Percentiles rank a stretch among this genome's conserved stretches.
Conservation (phyloP, 37 sponge, comb jelly and placozoan species). For the Oopsacas minuta region DNA sequence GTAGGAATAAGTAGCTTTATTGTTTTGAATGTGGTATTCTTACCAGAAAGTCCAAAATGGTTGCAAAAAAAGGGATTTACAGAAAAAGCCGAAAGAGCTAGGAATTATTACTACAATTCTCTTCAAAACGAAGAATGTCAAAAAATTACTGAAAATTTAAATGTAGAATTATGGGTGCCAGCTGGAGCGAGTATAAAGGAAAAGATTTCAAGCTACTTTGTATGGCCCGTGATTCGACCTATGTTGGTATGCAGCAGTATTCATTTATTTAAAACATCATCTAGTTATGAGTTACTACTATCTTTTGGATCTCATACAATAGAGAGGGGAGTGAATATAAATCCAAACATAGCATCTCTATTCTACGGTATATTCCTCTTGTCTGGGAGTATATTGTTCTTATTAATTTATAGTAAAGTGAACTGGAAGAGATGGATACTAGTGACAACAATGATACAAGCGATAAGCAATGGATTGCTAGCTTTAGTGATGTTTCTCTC, state of each 20-base stretch:
- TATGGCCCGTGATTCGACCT: background rate
- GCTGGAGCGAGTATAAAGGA: background rate
- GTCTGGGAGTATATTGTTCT: background rate
- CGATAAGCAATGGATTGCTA: background rate
- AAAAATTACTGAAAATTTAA: background rate
- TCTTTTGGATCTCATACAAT: background rate
- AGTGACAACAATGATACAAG: background rate
- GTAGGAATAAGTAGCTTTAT: background rate
- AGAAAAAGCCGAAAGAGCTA: background rate
- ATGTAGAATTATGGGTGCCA: too few species aligned
- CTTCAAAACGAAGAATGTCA: background rate
- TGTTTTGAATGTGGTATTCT: background rate
- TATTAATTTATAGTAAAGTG: background rate
- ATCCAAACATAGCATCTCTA: background rate
- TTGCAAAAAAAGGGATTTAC: background rate
- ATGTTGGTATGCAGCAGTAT: background rate
- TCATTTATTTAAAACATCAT: background rate
- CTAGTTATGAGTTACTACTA: background rate
- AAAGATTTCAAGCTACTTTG: background rate
- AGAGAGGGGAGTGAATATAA: background rate
- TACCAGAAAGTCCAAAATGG: background rate
- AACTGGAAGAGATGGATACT: background rate
- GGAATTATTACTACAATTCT: background rate
- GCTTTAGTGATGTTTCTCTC: background rate
- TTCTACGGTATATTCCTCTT: conserved; percentile 1